Base-by-base conservation (phyloP, 2,888 invertebrate species). In the Cactoblastis cactorum region DNA sequence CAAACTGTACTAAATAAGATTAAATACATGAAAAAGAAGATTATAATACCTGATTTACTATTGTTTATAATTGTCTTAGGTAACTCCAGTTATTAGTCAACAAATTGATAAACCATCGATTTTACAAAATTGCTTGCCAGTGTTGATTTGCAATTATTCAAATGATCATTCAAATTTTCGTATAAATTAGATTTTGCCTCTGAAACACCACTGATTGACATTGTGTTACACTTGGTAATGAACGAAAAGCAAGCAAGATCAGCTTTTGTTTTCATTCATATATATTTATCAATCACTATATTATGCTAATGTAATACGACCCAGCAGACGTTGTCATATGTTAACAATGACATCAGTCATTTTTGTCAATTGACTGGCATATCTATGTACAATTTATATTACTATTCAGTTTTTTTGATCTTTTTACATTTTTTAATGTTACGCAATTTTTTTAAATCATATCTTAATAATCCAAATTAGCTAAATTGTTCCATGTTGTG, bases 101-200 rank as follows among this genome's bases (percentile, higher is more conserved):
- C 28, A 28, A 28, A 9, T 28, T 28, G 28, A 1, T 6, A 28
- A 28, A 28, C 5, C 28, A 28, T 6, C 28, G 28, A 14, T 15
- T 15, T 12, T 15, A 18, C 43, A 43, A 43, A 9, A 41, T 19
- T 38, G 41, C 41, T 15, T 1, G 28, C 28, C 15, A 28, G 6
- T 28, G 43, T n/a, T 43, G 43, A 43, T 43, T 43, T 15, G 28
- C 28, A 43, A 43, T 43, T 43, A 43, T 43, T 43, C 43, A 43
- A 43, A 43, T 43, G 28, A 9, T 43, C 43, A 1, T 15, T 28
- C 28, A 15, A 43, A 28, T 32, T 39, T 17, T 9, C 28, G 43
- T 17, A 28, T 43, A 43, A 43, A 43, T 43, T 28, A 41, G 28
- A 43, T 28, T 28, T 15, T 28, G 17, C 28, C 1, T 3, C 28